phyloP scores from a whole-genome alignment of 2,113 vertebrate genomes.

The Pteronura brasiliensis region DNA sequence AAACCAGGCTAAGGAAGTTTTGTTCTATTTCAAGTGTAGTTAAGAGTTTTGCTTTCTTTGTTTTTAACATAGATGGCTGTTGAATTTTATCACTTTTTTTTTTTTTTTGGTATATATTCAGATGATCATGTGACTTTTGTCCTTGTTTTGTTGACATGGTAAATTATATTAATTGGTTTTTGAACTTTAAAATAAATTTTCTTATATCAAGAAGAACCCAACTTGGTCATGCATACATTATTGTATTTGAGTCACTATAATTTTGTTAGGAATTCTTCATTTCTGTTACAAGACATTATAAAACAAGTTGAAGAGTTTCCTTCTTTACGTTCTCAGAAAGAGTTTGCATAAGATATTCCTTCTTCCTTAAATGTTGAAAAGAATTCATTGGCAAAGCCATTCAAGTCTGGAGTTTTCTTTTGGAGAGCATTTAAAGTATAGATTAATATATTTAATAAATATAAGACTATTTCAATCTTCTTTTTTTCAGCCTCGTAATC shows the following conservation, averaged over 20 bases:
- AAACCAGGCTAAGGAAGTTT: not conserved
- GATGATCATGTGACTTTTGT: not conserved
- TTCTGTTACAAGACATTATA: not conserved
- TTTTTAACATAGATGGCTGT: not conserved
- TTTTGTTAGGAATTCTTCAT: not conserved
- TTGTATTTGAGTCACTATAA: not conserved
- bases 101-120: not conserved
- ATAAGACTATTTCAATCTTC: not conserved
- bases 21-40: not conserved
- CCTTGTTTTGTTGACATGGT: not conserved
- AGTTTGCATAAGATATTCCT: not conserved
- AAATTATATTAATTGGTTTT: not conserved
- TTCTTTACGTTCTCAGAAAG: not conserved
- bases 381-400: not conserved
- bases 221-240: not conserved
- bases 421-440: not conserved
- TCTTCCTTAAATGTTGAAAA: not conserved
- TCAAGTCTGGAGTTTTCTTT: not conserved
- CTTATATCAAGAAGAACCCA: not conserved
- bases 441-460: not conserved
- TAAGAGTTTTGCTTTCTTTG: not conserved
- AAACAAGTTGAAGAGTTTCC: not conserved
- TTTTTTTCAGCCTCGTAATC: not conserved
- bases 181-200: not conserved
- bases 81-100: not conserved